Conservation (phyloP, 2,888 invertebrate species). For the Phymatocera aterrima region DNA sequence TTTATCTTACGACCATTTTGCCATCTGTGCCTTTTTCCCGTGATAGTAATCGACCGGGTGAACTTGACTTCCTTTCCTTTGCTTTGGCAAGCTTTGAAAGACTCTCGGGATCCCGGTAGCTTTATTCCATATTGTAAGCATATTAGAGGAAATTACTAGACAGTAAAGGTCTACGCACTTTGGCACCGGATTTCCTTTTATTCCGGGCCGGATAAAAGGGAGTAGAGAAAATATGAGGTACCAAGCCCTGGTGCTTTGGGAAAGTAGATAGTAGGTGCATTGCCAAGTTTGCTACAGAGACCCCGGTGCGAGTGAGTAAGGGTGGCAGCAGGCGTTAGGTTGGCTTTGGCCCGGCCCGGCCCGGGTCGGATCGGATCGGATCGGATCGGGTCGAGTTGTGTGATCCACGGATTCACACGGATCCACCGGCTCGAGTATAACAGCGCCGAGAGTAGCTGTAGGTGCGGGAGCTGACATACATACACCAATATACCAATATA, state of each 20-base stretch:
- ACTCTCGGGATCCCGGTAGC: no score
- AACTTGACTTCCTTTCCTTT: no score
- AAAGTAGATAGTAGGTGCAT: constrained; percentile 34
- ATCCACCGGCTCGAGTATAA: background rate
- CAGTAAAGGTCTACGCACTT: background rate
- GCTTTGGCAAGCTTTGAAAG: no score
- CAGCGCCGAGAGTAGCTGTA: background rate
- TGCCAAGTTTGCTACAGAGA: constrained; percentile 12
- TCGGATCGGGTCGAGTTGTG: constrained; percentile 1
- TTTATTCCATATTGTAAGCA: background rate
- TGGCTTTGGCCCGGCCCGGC: background rate
- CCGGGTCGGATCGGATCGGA: background rate
- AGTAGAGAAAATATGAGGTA: constrained; percentile 12
- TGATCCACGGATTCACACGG: constrained; percentile 26
- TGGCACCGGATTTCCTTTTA: constrained; percentile 17
- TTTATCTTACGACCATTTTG: no score
- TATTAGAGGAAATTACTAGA: background rate
- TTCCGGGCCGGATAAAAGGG: constrained; percentile 11
- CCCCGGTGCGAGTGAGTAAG: background rate
- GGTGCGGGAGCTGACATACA: background rate
- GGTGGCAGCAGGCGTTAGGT: constrained; percentile 31
- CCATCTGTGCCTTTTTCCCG: no score
- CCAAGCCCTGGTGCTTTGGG: constrained; percentile 11
- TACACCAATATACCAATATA: background rate
- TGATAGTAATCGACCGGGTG: no score